Evolutionary conservation across 2,113 vertebrate species (phyloP), one percentile per base, ranked within the genome.

Genomic region (Chloebia gouldiae): DNA sequence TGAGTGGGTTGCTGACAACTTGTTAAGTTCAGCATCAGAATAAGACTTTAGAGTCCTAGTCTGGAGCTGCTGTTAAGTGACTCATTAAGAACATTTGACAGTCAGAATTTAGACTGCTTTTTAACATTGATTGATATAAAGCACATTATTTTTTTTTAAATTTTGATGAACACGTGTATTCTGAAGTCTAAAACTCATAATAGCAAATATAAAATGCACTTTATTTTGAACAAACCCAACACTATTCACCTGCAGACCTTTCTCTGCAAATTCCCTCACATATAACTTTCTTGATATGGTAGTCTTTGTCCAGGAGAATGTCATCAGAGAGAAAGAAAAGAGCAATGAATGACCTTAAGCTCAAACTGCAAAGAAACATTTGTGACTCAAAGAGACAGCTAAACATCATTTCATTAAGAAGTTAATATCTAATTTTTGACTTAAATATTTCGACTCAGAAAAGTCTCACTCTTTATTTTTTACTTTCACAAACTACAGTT

Each of bases 31-130:
- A 90, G 20, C 25, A 66, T 82, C 56, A 84, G 54, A 86, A 59
- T 47, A 94, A 84, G 72, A 81, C 9, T 88, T 83, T 10, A 30
- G 39, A 92, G 24, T 37, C 69, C 76, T 88, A 82, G 66, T 73
- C 66, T 92, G 71, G 65, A 94, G 33, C 54, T 80, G 39, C 45
- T 91, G n/a, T 18, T 73, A 65, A 66, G 21, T 76, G 80, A 88
- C 69, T 92, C 72, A 70, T 90, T 91, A 91, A 88, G 59, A 91
- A 80, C 42, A 75, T 66, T 77, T 82, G 70, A 61, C 44, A 95
- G 59, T 65, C 59, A 94, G 47, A 91, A 95, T 63, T 91, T 80
- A 65, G 33, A 39, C 42, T 82, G 15, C 47, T 87, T 31, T 92
- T 91, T 91, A 72, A 45, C 5, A 2, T 1, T 69, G 49, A 57